Percentiles rank a stretch among this genome's conserved stretches.
Conservation (phyloP, 2,113 vertebrate genomes). For the Psettodes erumei region DNA sequence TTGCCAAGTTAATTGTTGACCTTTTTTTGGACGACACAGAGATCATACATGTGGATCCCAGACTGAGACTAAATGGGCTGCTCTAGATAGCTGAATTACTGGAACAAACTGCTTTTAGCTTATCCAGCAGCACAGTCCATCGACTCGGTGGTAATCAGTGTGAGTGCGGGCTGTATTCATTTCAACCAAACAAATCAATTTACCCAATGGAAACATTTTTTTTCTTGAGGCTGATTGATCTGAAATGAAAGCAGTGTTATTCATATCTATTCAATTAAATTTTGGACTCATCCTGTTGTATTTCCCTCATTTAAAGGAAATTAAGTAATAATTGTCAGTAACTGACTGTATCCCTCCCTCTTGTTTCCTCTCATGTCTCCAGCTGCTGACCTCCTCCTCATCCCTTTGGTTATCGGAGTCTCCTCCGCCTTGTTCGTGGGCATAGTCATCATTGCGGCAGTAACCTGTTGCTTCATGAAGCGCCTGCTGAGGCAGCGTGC, state of each 20-base stretch:
- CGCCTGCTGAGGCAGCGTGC: constrained; percentile 79
- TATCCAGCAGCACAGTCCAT: constrained; percentile 19
- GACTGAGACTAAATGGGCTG: background rate
- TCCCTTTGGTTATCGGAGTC: constrained; percentile 86
- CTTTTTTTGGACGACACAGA: background rate
- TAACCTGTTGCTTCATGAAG: constrained; percentile 93
- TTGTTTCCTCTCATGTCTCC: background rate
- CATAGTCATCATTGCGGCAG: constrained; percentile 83
- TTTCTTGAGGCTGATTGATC: background rate
- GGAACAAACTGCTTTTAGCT: constrained; percentile 6
- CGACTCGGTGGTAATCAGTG: constrained; percentile 2
- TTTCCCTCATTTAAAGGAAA: background rate
- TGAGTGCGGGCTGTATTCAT: background rate
- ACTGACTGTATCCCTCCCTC: background rate
- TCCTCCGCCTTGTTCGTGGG: constrained; percentile 88
- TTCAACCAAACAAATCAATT: background rate
- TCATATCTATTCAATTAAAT: background rate
- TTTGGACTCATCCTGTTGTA: background rate
- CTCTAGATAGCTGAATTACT: background rate
- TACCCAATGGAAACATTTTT: background rate
- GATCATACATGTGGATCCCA: background rate
- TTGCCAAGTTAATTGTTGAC: background rate
- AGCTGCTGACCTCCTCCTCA: constrained; percentile 87
- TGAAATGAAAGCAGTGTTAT: background rate
- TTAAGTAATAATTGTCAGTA: background rate